Conservation (phyloP, 2,797 vertebrate species). For the Parambassis ranga region DNA sequence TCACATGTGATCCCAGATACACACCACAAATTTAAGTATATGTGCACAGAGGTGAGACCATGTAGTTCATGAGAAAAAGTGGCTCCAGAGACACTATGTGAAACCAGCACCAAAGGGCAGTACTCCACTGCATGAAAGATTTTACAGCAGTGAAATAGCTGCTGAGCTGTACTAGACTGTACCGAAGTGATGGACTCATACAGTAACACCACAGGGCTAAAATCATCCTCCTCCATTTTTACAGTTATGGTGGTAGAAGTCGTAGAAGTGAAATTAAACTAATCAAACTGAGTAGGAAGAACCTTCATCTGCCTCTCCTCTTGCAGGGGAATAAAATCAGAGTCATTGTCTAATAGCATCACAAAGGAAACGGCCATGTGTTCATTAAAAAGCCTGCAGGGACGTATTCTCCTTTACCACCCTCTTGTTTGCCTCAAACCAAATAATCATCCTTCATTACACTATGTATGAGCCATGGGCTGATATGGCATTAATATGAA, state of each 20-base stretch:
- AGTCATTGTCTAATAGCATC: neutral
- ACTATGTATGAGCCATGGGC: conserved; percentile 21
- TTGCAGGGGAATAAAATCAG: neutral
- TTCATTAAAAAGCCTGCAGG: conserved; percentile 27
- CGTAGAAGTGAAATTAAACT: neutral
- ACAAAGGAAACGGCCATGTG: neutral
- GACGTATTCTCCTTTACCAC: conserved; percentile 3
- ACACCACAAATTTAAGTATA: neutral
- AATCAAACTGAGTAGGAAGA: neutral
- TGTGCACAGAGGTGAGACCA: neutral
- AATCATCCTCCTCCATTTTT: neutral
- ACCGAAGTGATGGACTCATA: neutral
- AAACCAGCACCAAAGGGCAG: too few relatives aligned
- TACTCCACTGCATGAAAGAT: too few relatives aligned
- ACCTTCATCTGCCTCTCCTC: neutral
- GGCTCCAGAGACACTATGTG: neutral
- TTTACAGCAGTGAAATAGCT: neutral
- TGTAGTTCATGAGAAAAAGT: neutral
- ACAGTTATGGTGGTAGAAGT: neutral
- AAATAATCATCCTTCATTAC: conserved; percentile 41
- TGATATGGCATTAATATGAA: conserved; percentile 13
- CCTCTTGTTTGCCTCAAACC: conserved; percentile 13
- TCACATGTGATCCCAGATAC: neutral
- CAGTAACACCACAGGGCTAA: neutral
- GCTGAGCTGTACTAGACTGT: neutral